Base-by-base conservation (phyloP, 2,113 vertebrate genomes). In the Passer domesticus region DNA sequence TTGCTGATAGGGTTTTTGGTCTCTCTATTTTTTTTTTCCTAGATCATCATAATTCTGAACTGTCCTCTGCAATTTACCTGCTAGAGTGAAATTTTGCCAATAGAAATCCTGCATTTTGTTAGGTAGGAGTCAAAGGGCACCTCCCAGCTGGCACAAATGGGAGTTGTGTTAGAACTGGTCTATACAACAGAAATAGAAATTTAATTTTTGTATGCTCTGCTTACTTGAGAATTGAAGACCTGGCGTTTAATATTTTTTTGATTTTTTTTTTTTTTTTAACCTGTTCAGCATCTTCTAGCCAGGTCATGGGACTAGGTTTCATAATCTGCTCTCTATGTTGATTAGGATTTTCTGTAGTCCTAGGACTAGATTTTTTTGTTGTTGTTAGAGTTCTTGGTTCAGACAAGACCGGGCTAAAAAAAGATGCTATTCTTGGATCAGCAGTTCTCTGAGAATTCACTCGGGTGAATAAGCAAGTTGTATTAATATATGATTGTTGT, bases 81-180 rank as follows among this genome's bases (percentile, higher is more conserved):
- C 58, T 50, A 62, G 37, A 19, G 15, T 41, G 46, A 41, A 85
- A 53, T 73, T 95, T 66, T 88, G 55, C 46, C 43, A 4, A 2
- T 13, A 39, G 33, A 62, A 69, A 18, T 52, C 46, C 37, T 66
- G 28, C 11, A 5, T 3, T 73, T 14, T 53, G 4, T 74, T 27
- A 47, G 49, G n/a, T 25, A 66, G 41, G 58, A 83, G 39, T 62
- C 67, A 90, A 93, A 94, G 67, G 59, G 43, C 53, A 73, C 12
- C 3, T 78, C 28, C 49, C 49, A 83, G 63, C 12, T 0, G 0
- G 31, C 1, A 2, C 2, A 4, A 76, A 60, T 6, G 58, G 39
- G 53, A 79, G 47, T 16, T 59, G 8, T 39, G n/a, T 69, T 68
- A 53, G 62, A 90, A 39, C 22, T 25, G 13, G 39, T 87, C 9